Evolutionary conservation across 2,888 invertebrate species (phyloP), one percentile per base, ranked within the genome.

Genomic region (Scaptomyza flava): DNA sequence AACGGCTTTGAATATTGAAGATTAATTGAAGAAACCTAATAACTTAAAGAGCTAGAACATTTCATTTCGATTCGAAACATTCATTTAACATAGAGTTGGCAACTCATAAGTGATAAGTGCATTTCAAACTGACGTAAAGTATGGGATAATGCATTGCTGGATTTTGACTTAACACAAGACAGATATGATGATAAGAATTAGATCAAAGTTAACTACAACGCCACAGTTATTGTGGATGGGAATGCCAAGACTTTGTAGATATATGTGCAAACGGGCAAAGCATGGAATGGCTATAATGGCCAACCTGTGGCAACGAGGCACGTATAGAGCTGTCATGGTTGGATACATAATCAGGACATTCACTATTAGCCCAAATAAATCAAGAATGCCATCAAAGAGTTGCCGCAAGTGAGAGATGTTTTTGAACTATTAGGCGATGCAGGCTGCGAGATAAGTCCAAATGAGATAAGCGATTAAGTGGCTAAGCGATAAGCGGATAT

Each of bases 331-430:
- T 61, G 59, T 1, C 82, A 91, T 33, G 87, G 85, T 17, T 92
- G 89, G 90, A 77, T 91, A 34, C 88, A 88, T 11, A 89, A 90
- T 54, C 81, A 88, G 23, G 85, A 83, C 12, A 77, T 82, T 6
- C 89, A 90, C 34, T 88, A 87, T 45, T 90, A 81, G 72, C 91
- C 91, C 42, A 82, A 81, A 0, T 91, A 91, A 61, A 90, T 91
- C n/a, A 91, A 91, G 71, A 65, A 68, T 9, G 71, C 82, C 0
- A 88, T 91, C 23, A 31, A 77, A 2, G 76, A 83, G 31, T 52
- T 90, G 36, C 66, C 79, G 0, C 81, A 87, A 42, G 86, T 91
- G 7, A 53, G 72, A 48, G 87, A 89, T 11, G 89, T 87, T 4
- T 89, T 89, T 46, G 17, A 17, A 17, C 17, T 17, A 17, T 17